phyloP scores from a whole-genome alignment of 2,113 vertebrate genomes.

The Limanda limanda region DNA sequence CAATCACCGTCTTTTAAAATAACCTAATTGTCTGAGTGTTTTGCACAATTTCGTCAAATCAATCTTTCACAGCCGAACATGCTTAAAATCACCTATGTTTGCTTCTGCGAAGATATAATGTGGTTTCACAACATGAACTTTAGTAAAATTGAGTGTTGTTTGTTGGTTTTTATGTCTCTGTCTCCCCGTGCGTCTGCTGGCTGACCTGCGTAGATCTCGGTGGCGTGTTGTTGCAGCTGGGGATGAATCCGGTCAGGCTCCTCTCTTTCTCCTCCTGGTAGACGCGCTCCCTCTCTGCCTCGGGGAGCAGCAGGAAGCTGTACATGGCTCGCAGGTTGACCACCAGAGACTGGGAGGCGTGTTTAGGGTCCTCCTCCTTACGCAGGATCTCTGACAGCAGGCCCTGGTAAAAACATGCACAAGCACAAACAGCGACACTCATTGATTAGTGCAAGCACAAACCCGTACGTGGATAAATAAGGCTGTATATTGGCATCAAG shows the following conservation, averaged over 20 bases:
- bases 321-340: constrained; percentile 99
- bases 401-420: constrained; percentile 81
- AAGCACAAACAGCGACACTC: neutral
- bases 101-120: too few relatives aligned
- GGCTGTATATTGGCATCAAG: neutral
- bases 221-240: constrained; percentile 92
- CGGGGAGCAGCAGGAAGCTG: constrained; percentile 96
- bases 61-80: too few relatives aligned
- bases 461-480: neutral
- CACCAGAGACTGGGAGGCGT: constrained; percentile 96
- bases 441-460: neutral
- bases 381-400: constrained; percentile 98
- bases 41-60: too few relatives aligned
- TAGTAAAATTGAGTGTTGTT: neutral
- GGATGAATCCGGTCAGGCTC: constrained; percentile 92
- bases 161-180: constrained; percentile 3
- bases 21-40: too few relatives aligned
- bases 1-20: too few relatives aligned
- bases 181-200: neutral
- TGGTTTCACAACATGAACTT: too few relatives aligned
- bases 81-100: too few relatives aligned
- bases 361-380: constrained; percentile 98
- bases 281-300: constrained; percentile 94
- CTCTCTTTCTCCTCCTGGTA: constrained; percentile 98
- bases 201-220: constrained; percentile 92